Conservation (phyloP, 2,113 vertebrate species). For the Uria lomvia region DNA sequence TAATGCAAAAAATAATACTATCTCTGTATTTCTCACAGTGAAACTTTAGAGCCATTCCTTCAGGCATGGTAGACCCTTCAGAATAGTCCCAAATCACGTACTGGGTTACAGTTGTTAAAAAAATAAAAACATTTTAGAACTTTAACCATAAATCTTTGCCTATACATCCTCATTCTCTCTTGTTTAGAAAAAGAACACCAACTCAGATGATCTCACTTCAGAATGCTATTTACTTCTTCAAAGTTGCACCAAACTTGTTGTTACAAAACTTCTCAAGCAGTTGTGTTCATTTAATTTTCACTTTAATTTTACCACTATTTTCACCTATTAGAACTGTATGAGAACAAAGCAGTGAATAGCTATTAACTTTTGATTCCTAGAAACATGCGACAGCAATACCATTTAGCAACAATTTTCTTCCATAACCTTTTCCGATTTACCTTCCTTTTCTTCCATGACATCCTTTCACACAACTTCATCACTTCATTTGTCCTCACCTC, state of each 20-base stretch:
- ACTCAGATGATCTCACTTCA: background rate
- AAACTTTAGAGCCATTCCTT: background rate
- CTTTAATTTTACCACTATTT: background rate
- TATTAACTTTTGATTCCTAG: background rate
- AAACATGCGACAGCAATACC: background rate
- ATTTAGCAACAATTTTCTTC: background rate
- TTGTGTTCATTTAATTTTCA: background rate
- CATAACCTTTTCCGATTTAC: background rate
- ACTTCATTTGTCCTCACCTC: background rate
- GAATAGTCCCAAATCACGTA: background rate
- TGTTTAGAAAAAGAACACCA: slow-evolving; percentile 11
- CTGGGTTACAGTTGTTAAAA: background rate
- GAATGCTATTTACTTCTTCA: background rate
- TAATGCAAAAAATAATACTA: background rate
- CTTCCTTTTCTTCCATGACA: background rate
- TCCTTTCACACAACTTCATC: background rate
- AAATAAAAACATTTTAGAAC: background rate
- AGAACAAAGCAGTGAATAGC: background rate
- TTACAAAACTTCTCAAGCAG: background rate
- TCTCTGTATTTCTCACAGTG: background rate
- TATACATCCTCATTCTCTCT: background rate
- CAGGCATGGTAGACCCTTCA: background rate
- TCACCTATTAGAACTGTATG: background rate
- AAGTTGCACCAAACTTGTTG: background rate
- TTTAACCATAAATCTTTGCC: slow-evolving; percentile 4